Evolutionary conservation across 2,113 vertebrate genomes (phyloP), one percentile per base, ranked within the genome.

Genomic region (Tragelaphus imberbis): DNA sequence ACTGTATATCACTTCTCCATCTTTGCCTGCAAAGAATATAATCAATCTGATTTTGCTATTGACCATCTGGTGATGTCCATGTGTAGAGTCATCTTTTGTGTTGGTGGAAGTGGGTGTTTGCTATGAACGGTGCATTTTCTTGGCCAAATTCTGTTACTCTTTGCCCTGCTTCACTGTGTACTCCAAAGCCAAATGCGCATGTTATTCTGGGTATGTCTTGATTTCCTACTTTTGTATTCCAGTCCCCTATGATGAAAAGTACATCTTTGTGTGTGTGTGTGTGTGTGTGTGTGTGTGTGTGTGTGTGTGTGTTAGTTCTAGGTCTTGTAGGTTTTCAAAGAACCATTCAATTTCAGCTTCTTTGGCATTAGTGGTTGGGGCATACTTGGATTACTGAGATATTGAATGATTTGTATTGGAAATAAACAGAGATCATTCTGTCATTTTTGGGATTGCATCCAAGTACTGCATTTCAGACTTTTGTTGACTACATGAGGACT

Each of bases 131-230:
- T 71, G 65, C 2, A 1, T 71, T 71, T 71, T 71, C 68, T 23
- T 71, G 68, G 68, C n/a, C 36, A 71, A 71, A 71, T 71, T 71
- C 68, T 71, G 10, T 40, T 23, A 71, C 5, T 5, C 19, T 40
- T 71, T 40, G 9, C 68, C n/a, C n/a, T 40, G 19, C 9, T 71
- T 40, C 68, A 12, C 11, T 40, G 19, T 40, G 5, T 71, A 71
- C n/a, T 71, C n/a, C 10, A 40, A 71, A 40, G 19, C 68, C n/a
- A 71, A 40, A 71, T 0, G 0, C 6, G 19, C 68, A 40, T 36
- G 19, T 71, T 71, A 71, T 40, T 40, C n/a, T 71, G n/a, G n/a
- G 5, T 23, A 71, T 71, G 68, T 71, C 19, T 71, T 40, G 68
- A 40, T 71, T 23, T 71, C n/a, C 65, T 71, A 36, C 23, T 71